phyloP scores from a whole-genome alignment of 2,888 invertebrate genomes.

The Sicus ferrugineus region DNA sequence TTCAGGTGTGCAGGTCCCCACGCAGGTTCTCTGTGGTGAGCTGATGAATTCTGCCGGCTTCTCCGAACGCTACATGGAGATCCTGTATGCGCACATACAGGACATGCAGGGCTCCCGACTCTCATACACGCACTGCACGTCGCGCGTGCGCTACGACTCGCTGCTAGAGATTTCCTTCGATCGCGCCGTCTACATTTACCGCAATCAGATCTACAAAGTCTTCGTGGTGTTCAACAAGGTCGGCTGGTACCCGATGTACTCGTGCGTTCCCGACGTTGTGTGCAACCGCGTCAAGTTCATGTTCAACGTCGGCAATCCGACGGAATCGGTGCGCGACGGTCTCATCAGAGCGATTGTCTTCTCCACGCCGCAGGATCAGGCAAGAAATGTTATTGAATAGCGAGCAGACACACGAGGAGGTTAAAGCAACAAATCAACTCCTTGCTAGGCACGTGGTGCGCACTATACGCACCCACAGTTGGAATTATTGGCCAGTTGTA shows the following conservation, averaged over 20 bases:
- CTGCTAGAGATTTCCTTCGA: slow-evolving; percentile 83
- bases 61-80: slow-evolving; percentile 73
- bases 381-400: slow-evolving; percentile 47
- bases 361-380: slow-evolving; percentile 59
- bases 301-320: slow-evolving; percentile 77
- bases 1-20: slow-evolving; percentile 74
- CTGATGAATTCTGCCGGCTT: slow-evolving; percentile 61
- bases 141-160: slow-evolving; percentile 76
- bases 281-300: slow-evolving; percentile 78
- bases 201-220: slow-evolving; percentile 76
- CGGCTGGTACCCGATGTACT: slow-evolving; percentile 83
- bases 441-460: no score
- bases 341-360: slow-evolving; percentile 82
- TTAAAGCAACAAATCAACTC: background rate
- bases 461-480: no score
- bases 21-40: slow-evolving; percentile 69
- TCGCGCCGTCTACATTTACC: slow-evolving; percentile 79
- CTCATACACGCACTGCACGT: slow-evolving; percentile 84
- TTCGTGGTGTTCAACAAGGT: slow-evolving; percentile 83
- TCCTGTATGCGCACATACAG: slow-evolving; percentile 81
- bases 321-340: slow-evolving; percentile 78
- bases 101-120: slow-evolving; percentile 81
- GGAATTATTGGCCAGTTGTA: no score
- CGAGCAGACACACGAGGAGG: background rate
- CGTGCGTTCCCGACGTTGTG: slow-evolving; percentile 73